Percentiles rank a stretch among this genome's conserved stretches.
Conservation (phyloP, 2,113 vertebrate species). For the Mastomys natalensis region DNA sequence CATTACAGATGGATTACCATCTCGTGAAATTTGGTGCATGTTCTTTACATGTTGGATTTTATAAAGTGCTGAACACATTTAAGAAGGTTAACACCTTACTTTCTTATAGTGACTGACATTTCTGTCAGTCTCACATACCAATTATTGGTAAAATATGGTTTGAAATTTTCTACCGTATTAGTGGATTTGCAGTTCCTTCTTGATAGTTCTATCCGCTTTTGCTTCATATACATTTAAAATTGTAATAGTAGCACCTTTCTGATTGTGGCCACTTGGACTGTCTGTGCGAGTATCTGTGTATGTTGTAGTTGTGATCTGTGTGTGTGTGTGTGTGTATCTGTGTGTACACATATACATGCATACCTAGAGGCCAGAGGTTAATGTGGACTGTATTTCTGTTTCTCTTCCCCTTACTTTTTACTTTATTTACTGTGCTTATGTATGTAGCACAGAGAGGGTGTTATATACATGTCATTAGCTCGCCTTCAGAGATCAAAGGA, state of each 20-base stretch:
- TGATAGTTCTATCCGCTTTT: background rate
- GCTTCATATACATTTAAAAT: background rate
- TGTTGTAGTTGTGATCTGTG: too few relatives aligned
- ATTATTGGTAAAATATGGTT: constrained; percentile 7
- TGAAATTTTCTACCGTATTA: background rate
- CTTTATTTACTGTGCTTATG: background rate
- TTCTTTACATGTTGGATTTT: background rate
- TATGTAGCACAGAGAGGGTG: too few relatives aligned
- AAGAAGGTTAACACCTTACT: background rate
- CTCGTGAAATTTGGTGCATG: background rate
- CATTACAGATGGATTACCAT: background rate
- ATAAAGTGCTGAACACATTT: background rate
- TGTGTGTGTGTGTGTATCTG: background rate
- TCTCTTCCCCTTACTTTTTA: background rate
- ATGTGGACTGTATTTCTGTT: background rate
- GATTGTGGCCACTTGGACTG: background rate
- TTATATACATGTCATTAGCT: background rate
- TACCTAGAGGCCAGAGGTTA: background rate
- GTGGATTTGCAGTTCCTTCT: constrained; percentile 15
- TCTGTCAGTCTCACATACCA: background rate
- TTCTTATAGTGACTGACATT: background rate
- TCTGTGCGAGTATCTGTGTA: background rate
- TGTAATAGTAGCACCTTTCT: background rate
- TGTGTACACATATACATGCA: background rate
- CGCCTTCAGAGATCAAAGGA: background rate